A percentile compares a stretch with the other conserved stretches of the same genome.
Evolutionary conservation across 2,888 invertebrate genomes (phyloP).

Genomic region (Oxystoma pomonae): DNA sequence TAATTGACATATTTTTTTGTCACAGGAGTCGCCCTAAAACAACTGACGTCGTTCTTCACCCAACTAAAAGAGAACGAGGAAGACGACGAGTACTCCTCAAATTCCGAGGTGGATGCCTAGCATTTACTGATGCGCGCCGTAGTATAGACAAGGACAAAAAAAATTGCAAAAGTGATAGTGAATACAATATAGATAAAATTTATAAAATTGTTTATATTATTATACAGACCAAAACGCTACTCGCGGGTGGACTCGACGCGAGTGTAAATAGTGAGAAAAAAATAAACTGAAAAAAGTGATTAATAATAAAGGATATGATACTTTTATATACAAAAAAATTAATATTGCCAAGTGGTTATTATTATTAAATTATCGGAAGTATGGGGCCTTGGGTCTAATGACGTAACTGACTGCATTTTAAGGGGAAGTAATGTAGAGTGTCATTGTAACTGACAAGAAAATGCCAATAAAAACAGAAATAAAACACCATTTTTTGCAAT

Average conservation of each 20-base stretch:
- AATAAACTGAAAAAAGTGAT: background rate
- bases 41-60: slow-evolving; percentile 69
- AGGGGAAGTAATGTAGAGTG: too few species aligned
- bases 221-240: slow-evolving; percentile 25
- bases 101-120: slow-evolving; percentile 37
- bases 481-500: too few species aligned
- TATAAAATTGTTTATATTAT: slow-evolving; percentile 48
- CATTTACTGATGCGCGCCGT: slow-evolving; percentile 26
- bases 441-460: too few species aligned
- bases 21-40: slow-evolving; percentile 66
- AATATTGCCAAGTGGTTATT: background rate
- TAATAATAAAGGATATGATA: background rate
- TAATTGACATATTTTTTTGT: too few species aligned
- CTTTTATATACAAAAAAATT: background rate
- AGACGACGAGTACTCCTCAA: slow-evolving; percentile 53
- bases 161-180: slow-evolving; percentile 29
- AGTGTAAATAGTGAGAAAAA: slow-evolving; percentile 1
- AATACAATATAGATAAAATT: slow-evolving; percentile 41
- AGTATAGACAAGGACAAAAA: slow-evolving; percentile 32
- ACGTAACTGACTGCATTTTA: too few species aligned
- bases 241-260: background rate
- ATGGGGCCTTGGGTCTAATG: background rate
- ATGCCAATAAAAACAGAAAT: too few species aligned
- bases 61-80: slow-evolving; percentile 65
- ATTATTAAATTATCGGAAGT: background rate